A percentile compares a stretch with the other conserved stretches of the same genome.
Conservation (phyloP, 2,797 vertebrate genomes). For the Esox lucius region DNA sequence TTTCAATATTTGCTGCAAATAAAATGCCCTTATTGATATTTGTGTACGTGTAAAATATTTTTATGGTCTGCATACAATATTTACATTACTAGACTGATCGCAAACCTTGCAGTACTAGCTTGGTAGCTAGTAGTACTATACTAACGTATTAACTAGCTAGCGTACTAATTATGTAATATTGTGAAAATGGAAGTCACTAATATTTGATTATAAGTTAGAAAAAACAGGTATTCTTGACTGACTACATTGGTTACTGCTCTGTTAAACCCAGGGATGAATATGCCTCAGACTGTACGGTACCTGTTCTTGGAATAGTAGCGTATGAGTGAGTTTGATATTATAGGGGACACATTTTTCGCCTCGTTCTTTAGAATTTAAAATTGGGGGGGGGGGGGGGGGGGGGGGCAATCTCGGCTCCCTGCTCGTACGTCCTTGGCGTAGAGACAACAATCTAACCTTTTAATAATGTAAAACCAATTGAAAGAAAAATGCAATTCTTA, state of each 20-base stretch:
- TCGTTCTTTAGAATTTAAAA: no score
- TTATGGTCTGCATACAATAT: no score
- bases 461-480: no score
- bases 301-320: no score
- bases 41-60: not conserved
- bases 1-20: not conserved
- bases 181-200: not conserved
- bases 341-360: no score
- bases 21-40: not conserved
- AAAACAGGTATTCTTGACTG: not conserved
- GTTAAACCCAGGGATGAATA: not conserved
- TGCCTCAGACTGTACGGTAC: no score
- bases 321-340: no score
- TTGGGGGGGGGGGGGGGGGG: no score
- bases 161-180: not conserved
- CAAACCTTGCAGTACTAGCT: not conserved
- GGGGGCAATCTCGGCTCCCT: no score
- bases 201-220: not conserved
- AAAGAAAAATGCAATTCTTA: no score
- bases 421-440: no score
- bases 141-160: not conserved
- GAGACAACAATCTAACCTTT: no score
- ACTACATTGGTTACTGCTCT: not conserved
- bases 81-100: not conserved
- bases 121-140: not conserved